These are phyloP conservation scores for Otolemur garnettii DNA, from an alignment of 2,113 vertebrate genomes.

Conservation along the genomic window DNA sequence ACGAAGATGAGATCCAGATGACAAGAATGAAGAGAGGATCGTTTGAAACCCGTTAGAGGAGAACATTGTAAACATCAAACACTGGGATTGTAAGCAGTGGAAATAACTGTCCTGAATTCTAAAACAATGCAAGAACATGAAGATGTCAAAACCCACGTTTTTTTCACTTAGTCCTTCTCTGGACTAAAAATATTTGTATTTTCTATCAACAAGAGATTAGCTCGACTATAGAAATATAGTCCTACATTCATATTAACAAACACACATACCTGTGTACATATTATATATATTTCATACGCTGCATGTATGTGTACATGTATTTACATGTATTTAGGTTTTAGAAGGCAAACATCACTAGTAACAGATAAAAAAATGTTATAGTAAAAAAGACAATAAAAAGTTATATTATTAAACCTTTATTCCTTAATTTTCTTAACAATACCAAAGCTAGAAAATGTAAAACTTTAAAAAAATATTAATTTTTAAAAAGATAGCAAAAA, in stretches of 20 bases:
- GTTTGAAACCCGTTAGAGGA: conserved; percentile 60
- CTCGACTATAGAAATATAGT: background rate
- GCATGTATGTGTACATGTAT: background rate
- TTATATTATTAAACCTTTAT: background rate
- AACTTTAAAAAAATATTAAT: conserved; percentile 12
- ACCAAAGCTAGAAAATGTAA: conserved; percentile 42
- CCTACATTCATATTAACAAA: background rate
- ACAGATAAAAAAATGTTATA: background rate
- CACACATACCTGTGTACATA: background rate
- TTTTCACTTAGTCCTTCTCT: background rate
- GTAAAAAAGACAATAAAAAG: background rate
- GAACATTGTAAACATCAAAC: conserved; percentile 61
- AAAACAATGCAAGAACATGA: background rate
- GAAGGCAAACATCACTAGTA: background rate
- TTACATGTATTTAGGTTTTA: background rate
- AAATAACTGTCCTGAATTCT: background rate
- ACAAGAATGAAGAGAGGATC: conserved; percentile 24
- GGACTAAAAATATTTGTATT: conserved; percentile 26
- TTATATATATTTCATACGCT: background rate
- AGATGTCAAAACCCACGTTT: background rate
- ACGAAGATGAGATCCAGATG: conserved; percentile 85
- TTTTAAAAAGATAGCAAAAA: conserved; percentile 57
- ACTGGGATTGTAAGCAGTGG: background rate
- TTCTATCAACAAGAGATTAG: conserved; percentile 20
- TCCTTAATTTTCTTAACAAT: conserved; percentile 28